Evolutionary conservation across 2,113 vertebrate species (phyloP).

Genomic region (Mus spicilegus): DNA sequence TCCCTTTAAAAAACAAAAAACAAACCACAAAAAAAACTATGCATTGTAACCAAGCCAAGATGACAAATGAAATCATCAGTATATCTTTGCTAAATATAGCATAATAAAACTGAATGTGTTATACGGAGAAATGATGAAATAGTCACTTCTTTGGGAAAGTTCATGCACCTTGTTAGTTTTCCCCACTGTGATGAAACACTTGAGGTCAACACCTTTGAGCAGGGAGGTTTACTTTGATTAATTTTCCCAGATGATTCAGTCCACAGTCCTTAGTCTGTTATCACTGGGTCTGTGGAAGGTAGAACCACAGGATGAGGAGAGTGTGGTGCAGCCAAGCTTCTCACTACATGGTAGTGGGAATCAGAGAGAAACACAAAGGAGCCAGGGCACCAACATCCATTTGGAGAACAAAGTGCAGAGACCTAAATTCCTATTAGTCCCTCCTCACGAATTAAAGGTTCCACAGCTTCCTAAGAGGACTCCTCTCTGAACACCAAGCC

Average conservation of each 20-base stretch:
- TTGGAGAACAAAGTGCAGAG: neutral
- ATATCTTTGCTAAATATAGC: neutral
- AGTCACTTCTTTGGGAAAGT: neutral
- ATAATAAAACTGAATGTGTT: neutral
- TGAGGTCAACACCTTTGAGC: neutral
- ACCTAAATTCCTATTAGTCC: neutral
- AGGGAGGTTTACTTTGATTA: neutral
- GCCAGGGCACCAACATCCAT: neutral
- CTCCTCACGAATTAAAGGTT: neutral
- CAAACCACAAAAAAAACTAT: too few species aligned
- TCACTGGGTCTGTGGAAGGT: neutral
- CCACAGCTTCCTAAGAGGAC: neutral
- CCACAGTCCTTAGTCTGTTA: neutral
- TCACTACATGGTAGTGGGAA: neutral
- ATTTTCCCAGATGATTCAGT: neutral
- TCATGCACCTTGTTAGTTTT: neutral
- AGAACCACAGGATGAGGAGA: neutral
- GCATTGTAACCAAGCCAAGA: neutral
- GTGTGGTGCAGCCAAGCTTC: neutral
- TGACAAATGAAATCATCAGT: neutral
- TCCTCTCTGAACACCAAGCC: too few species aligned
- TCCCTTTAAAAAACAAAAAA: too few species aligned
- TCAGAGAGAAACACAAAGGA: neutral
- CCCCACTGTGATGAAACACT: neutral
- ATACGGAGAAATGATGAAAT: neutral